Percentiles rank a stretch among this genome's conserved stretches.
These are phyloP conservation scores for Chrysodeixis includens DNA, from an alignment of 2,888 invertebrate species.

Conservation along the genomic window DNA sequence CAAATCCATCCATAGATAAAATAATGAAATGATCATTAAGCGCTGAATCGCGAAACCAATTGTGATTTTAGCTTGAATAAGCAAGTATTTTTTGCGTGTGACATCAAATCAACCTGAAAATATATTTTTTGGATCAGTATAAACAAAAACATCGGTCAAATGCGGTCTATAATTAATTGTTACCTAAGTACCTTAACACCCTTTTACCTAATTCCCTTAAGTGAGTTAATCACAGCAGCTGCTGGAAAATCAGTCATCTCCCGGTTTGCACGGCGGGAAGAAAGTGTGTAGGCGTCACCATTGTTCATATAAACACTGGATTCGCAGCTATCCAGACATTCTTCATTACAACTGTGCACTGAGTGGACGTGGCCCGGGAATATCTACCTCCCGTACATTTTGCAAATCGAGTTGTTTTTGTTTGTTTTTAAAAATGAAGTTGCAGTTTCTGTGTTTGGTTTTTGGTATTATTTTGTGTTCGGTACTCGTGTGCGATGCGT, in stretches of 20 bases:
- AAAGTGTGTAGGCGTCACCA: constrained; percentile 76
- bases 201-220: constrained; percentile 2
- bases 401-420: not conserved
- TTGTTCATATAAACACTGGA: constrained; percentile 77
- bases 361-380: constrained; percentile 60
- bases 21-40: too few relatives aligned
- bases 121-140: too few relatives aligned
- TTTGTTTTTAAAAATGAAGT: constrained; percentile 68
- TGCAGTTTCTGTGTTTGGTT: constrained; percentile 65
- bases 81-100: too few relatives aligned
- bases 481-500: constrained; percentile 66
- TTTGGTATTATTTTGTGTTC: constrained; percentile 69
- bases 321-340: constrained; percentile 69
- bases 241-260: constrained; percentile 4
- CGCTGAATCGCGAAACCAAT: too few relatives aligned
- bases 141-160: too few relatives aligned
- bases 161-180: not conserved
- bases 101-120: too few relatives aligned
- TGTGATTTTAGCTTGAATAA: too few relatives aligned
- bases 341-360: constrained; percentile 60
- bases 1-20: too few relatives aligned
- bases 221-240: constrained; percentile 24
- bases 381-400: not conserved
- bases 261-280: constrained; percentile 64
- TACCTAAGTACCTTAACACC: not conserved